Percentiles rank a stretch among this genome's conserved stretches.
Evolutionary conservation across 2,113 vertebrate genomes (phyloP).

Genomic region (Oncorhynchus clarkii): DNA sequence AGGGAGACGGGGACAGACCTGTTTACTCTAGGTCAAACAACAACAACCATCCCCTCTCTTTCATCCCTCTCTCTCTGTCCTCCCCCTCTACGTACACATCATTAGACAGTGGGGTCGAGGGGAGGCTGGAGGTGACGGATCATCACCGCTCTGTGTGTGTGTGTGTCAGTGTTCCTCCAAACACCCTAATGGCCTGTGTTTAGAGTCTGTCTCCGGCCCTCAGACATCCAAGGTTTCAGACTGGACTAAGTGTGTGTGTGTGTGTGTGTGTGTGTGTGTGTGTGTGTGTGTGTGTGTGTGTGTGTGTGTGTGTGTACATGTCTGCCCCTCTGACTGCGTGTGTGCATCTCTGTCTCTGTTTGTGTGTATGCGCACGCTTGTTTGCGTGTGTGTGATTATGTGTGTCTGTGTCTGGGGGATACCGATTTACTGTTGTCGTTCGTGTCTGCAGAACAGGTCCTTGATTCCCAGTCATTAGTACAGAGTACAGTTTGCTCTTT

Average conservation of each 20-base stretch:
- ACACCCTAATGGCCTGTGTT: constrained; percentile 1
- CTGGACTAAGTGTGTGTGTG: neutral
- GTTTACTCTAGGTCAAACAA: no score
- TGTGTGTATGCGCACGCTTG: neutral
- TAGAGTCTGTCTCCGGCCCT: neutral
- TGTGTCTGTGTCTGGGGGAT: neutral
- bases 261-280: constrained; percentile 16
- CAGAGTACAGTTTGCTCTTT: no score
- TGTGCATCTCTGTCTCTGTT: neutral
- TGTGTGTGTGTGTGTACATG: constrained; percentile 31
- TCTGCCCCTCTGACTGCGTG: neutral
- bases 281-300: constrained; percentile 25
- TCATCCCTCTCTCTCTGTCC: constrained; percentile 4
- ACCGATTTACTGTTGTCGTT: no score
- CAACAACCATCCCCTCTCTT: neutral
- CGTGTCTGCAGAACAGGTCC: no score
- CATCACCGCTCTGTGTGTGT: constrained; percentile 37
- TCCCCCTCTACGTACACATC: constrained; percentile 52
- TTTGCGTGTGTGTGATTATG: constrained; percentile 14
- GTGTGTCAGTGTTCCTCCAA: neutral
- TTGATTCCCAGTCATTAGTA: no score
- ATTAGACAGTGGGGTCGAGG: constrained; percentile 66
- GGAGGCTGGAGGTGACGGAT: constrained; percentile 27
- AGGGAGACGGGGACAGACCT: constrained; percentile 10
- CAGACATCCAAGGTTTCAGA: neutral